Base-by-base conservation (phyloP, 2,797 vertebrate genomes). In the Artibeus lituratus region DNA sequence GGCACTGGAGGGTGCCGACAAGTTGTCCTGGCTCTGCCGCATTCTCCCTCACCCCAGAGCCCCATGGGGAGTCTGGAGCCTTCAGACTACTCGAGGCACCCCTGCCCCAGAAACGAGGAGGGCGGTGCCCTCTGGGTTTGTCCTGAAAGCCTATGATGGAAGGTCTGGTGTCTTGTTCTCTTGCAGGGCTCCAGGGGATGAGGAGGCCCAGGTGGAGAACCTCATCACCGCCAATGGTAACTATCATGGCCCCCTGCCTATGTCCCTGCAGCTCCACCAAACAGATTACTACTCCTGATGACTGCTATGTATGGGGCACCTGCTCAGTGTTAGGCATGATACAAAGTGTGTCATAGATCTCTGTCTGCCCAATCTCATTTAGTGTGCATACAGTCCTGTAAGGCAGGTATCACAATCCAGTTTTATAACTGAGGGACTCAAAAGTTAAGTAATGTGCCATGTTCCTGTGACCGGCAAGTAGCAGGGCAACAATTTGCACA, bases 181-280 rank as follows among this genome's bases (percentile, higher is more conserved):
- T 96, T 78, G 59, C 98, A 99, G 99, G 97, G 98, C 99, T 96
- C 99, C 99, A 0, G 99, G 99, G 72, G 99, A 99, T 0, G 99
- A 99, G 96, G 99, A 99, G 97, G 99, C 98, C 49, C 99, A 99
- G 96, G 99, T 98, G 0, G 99, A 99, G 97, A 99, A 98, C 96
- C 98, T 99, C 94, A 99, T 99, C 97, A 98, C 99, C 74, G 98
- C 99, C 0, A 99, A 99, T 2, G 99, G 99, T 99, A 98, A 99
- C 91, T 72, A 6, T 26, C 0, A 0, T 0, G 26, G 35, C 73
- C 18, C 2, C 67, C 57, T 42, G 39, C 37, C 39, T 3, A 8
- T 0, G 2, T 32, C 42, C 12, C 1, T 5, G 3, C 0, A 1
- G 0, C 7, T 0, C 8, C 18, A 16, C 29, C 4, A 39, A n/a